These are phyloP conservation scores for Xanthorhoe designata DNA, from an alignment of 2,888 invertebrate genomes.

Conservation along the genomic window DNA sequence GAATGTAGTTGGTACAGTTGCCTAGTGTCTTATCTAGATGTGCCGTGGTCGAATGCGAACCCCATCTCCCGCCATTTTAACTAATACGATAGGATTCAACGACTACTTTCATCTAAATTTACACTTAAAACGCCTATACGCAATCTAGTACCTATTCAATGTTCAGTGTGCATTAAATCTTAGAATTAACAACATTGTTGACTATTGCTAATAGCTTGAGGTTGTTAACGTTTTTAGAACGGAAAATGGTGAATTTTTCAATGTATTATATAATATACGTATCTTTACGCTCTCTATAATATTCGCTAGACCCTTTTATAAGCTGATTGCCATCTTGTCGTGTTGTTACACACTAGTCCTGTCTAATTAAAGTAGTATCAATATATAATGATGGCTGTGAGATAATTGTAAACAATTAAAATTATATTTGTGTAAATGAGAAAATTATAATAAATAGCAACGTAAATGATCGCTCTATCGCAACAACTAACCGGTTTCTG, in stretches of 20 bases:
- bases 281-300: constrained; percentile 75
- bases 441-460: constrained; percentile 67
- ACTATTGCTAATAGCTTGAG: constrained; percentile 86
- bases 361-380: constrained; percentile 85
- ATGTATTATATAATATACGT: constrained; percentile 65
- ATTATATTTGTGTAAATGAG: constrained; percentile 82
- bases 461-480: constrained; percentile 65
- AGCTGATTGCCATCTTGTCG: constrained; percentile 79
- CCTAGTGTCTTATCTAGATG: background rate
- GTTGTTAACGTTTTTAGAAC: constrained; percentile 85
- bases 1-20: background rate
- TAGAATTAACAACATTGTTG: constrained; percentile 85
- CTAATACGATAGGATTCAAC: constrained; percentile 45
- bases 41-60: background rate
- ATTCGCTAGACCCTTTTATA: constrained; percentile 83
- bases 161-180: constrained; percentile 81
- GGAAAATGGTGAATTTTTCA: constrained; percentile 81
- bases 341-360: constrained; percentile 82
- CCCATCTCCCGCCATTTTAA: constrained; percentile 28
- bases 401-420: constrained; percentile 85
- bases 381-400: constrained; percentile 86
- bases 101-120: constrained; percentile 47
- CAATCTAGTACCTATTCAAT: constrained; percentile 68
- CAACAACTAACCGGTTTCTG: constrained; percentile 55
- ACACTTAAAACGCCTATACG: constrained; percentile 59